These are phyloP conservation scores for Aphis craccivora DNA, from an alignment of 1,140 invertebrate species.

Conservation along the genomic window DNA sequence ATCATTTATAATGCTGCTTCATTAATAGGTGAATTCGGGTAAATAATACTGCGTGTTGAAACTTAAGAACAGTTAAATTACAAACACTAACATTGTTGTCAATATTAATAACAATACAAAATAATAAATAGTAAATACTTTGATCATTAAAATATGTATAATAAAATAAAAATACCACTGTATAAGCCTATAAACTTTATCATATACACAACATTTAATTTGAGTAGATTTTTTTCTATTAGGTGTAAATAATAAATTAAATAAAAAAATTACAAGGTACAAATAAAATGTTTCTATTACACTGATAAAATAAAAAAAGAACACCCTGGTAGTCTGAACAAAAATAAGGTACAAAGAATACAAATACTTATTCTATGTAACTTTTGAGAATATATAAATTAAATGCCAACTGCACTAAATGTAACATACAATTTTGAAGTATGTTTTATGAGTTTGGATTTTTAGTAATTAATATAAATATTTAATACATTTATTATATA, in stretches of 20 bases:
- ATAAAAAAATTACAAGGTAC: background rate
- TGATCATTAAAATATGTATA: background rate
- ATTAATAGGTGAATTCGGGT: background rate
- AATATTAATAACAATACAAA: conserved; percentile 7
- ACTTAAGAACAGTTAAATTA: background rate
- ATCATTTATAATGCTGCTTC: background rate
- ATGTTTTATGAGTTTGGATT: background rate
- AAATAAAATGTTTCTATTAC: background rate
- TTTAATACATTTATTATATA: too few relatives aligned
- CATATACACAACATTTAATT: background rate
- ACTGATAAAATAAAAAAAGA: background rate
- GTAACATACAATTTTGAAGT: background rate
- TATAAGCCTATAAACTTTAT: background rate
- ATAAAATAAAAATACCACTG: background rate
- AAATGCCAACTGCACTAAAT: background rate
- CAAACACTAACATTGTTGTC: conserved; percentile 12
- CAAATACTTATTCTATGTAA: background rate
- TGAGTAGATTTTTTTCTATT: background rate
- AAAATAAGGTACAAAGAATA: background rate
- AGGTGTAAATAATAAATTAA: background rate
- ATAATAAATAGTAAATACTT: background rate
- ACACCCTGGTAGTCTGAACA: background rate
- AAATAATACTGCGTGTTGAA: background rate
- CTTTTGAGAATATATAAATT: background rate
- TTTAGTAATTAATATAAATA: background rate